A percentile compares a stretch with the other conserved stretches of the same genome.
These are phyloP conservation scores for Gymnothorax reevesii DNA, from an alignment of 2,797 vertebrate species.

Conservation along the genomic window DNA sequence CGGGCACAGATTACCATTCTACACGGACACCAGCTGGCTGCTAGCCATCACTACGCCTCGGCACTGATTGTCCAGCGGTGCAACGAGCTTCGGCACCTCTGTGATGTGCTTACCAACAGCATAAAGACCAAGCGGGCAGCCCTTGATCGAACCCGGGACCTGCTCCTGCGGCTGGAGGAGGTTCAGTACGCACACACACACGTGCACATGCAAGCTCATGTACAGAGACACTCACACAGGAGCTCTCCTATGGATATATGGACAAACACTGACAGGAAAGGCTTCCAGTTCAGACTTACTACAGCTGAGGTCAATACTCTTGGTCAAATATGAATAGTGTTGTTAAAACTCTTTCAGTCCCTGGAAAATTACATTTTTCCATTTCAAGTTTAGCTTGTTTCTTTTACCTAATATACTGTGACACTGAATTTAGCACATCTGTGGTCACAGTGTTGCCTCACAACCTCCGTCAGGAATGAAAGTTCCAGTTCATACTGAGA, in stretches of 20 bases:
- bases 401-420: not conserved
- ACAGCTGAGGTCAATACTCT: not conserved
- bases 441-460: not conserved
- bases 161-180: slow-evolving; percentile 84
- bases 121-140: slow-evolving; percentile 74
- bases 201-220: not conserved
- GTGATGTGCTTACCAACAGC: slow-evolving; percentile 79
- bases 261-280: not conserved
- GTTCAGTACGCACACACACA: slow-evolving; percentile 58
- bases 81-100: slow-evolving; percentile 87
- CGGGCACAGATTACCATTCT: slow-evolving; percentile 84
- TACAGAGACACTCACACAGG: not conserved
- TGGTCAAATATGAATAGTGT: not conserved
- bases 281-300: not conserved
- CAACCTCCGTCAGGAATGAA: not conserved
- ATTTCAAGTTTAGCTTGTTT: not conserved
- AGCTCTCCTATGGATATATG: no score
- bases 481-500: not conserved
- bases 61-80: slow-evolving; percentile 93
- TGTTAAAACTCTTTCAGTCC: not conserved
- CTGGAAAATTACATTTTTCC: not conserved
- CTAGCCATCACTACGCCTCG: slow-evolving; percentile 91
- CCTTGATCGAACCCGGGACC: slow-evolving; percentile 78
- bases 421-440: not conserved
- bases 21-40: slow-evolving; percentile 88